Evolutionary conservation across 2,113 vertebrate species (phyloP).

Genomic region (Podocnemis expansa): DNA sequence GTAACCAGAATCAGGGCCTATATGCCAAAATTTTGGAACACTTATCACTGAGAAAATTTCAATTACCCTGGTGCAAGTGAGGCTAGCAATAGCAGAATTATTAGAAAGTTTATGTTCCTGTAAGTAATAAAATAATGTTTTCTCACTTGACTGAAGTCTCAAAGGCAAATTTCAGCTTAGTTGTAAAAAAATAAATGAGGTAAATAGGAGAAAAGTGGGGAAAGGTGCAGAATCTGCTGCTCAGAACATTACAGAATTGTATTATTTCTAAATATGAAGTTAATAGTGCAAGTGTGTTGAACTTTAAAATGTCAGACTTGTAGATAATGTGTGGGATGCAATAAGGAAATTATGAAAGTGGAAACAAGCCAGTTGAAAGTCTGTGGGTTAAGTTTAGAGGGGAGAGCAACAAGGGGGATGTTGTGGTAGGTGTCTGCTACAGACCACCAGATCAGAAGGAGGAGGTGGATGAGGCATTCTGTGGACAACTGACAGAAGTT

Average conservation of each 20-base stretch:
- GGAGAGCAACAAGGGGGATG: too few species aligned
- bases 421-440: too few species aligned
- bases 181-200: slow-evolving; percentile 52
- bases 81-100: slow-evolving; percentile 44
- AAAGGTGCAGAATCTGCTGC: slow-evolving; percentile 31
- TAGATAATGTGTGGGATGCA: slow-evolving; percentile 11
- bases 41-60: slow-evolving; percentile 24
- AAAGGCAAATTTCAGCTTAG: slow-evolving; percentile 41
- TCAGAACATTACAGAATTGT: slow-evolving; percentile 42
- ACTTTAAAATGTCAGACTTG: slow-evolving; percentile 62
- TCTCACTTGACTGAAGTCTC: slow-evolving; percentile 30
- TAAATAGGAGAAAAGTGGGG: slow-evolving; percentile 37
- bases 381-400: too few species aligned
- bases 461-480: too few species aligned
- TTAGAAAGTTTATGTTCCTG: slow-evolving; percentile 46
- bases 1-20: rapidly evolving
- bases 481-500: too few species aligned
- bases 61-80: slow-evolving; percentile 32
- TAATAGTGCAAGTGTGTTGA: slow-evolving; percentile 50
- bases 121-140: slow-evolving; percentile 62
- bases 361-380: too few species aligned
- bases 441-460: too few species aligned
- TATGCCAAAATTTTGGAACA: not conserved
- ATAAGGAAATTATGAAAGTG: too few species aligned
- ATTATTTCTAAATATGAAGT: slow-evolving; percentile 31